Conservation (phyloP, 1,140 invertebrate species). For the Elymnias hypermnestra region DNA sequence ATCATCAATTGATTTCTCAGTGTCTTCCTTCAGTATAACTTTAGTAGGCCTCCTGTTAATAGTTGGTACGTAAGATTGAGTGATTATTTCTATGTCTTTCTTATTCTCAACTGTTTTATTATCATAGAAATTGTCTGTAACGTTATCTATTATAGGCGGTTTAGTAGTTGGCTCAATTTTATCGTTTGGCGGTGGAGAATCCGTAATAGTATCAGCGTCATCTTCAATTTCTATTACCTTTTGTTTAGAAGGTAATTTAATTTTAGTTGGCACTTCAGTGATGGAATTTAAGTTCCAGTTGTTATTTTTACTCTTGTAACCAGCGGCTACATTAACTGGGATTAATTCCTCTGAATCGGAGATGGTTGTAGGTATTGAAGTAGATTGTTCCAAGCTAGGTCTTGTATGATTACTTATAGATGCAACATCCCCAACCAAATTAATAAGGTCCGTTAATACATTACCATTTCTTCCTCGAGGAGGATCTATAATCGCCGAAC, state of each 20-base stretch:
- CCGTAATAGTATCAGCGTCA: conserved; percentile 53
- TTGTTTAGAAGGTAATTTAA: conserved; percentile 41
- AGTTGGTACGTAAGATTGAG: conserved; percentile 57
- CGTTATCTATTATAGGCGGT: conserved; percentile 58
- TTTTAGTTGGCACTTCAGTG: conserved; percentile 54
- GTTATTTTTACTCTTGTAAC: conserved; percentile 65
- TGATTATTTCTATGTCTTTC: conserved; percentile 67
- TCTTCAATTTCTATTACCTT: conserved; percentile 60
- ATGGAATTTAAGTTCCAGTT: conserved; percentile 64
- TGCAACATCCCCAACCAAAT: conserved; percentile 68
- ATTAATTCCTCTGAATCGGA: conserved; percentile 64
- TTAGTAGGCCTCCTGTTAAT: conserved; percentile 56
- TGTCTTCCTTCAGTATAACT: conserved; percentile 47
- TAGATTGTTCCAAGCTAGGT: conserved; percentile 16
- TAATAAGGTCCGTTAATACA: conserved; percentile 64
- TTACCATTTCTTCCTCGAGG: conserved; percentile 42
- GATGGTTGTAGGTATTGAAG: conserved; percentile 34
- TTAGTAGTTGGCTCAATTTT: conserved; percentile 63
- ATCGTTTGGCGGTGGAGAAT: conserved; percentile 54
- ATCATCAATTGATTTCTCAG: conserved; percentile 33
- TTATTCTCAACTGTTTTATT: conserved; percentile 46
- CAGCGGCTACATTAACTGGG: conserved; percentile 48
- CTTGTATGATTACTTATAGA: conserved; percentile 65
- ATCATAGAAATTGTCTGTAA: conserved; percentile 36
- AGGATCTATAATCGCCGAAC: conserved; percentile 50